These are phyloP conservation scores for Drosophila trichaetosa DNA, from an alignment of 2,888 invertebrate species.

Conservation along the genomic window DNA sequence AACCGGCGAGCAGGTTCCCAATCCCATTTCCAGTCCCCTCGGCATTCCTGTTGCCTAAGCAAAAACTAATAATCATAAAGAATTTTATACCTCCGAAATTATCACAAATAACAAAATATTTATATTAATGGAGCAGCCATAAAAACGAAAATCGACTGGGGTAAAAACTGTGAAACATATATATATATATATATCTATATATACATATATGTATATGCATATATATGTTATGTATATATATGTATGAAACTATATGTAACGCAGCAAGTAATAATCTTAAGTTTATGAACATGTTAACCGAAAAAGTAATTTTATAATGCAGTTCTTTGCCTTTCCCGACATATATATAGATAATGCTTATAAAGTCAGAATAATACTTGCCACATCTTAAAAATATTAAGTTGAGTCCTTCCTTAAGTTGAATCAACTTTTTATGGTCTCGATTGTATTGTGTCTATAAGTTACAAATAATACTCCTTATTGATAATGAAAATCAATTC, in stretches of 20 bases:
- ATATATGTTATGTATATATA: not conserved
- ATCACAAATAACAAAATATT: slow-evolving; percentile 67
- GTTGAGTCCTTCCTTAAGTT: not conserved
- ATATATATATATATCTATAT: not conserved
- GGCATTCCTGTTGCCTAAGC: slow-evolving; percentile 42
- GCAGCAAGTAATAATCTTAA: not conserved
- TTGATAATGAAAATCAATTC: not conserved
- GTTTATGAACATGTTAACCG: not conserved
- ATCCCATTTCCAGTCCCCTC: slow-evolving; percentile 1
- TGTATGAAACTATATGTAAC: not conserved
- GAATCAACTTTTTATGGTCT: not conserved
- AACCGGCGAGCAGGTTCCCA: slow-evolving; percentile 32
- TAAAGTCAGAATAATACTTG: not conserved
- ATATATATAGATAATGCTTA: not conserved
- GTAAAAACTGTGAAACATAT: not conserved
- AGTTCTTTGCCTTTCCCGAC: no score
- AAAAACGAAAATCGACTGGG: slow-evolving; percentile 22
- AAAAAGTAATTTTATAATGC: not conserved
- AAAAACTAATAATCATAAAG: slow-evolving; percentile 67
- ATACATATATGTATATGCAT: not conserved
- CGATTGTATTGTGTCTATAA: no score
- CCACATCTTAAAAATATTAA: not conserved
- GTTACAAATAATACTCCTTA: not conserved
- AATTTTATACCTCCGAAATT: slow-evolving; percentile 63
- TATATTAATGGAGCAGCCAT: slow-evolving; percentile 50